These are phyloP conservation scores for Hipparchia sbordonii DNA, from an alignment of 2,888 invertebrate genomes.

Conservation along the genomic window DNA sequence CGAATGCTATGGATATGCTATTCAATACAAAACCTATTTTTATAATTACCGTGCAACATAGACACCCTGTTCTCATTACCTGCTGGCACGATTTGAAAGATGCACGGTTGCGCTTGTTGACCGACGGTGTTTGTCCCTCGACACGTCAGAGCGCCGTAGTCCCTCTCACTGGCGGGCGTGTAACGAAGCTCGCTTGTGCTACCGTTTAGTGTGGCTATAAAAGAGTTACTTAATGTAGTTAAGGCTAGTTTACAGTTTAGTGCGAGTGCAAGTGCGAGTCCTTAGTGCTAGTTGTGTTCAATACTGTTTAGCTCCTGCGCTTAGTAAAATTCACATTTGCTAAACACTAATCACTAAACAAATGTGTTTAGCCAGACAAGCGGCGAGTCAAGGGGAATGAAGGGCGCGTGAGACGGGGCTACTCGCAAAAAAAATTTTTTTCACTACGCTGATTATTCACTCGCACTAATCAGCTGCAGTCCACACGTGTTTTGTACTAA, in stretches of 20 bases:
- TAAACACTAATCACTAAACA: too few species aligned
- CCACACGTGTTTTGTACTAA: too few species aligned
- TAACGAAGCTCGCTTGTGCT: conserved; percentile 92
- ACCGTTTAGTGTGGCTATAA: conserved; percentile 73
- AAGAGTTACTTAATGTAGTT: not conserved
- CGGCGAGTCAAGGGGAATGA: too few species aligned
- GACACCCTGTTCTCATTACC: conserved; percentile 72
- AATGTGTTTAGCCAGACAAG: too few species aligned
- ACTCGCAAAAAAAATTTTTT: too few species aligned
- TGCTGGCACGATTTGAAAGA: conserved; percentile 94
- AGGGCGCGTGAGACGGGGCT: too few species aligned
- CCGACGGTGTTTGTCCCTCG: conserved; percentile 93
- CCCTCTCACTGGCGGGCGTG: conserved; percentile 92
- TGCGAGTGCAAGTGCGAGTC: too few species aligned
- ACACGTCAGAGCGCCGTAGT: conserved; percentile 94
- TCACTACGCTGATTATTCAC: too few species aligned
- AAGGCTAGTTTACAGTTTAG: not conserved
- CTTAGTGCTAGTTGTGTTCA: too few species aligned
- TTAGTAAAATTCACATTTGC: too few species aligned
- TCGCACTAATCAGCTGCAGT: too few species aligned
- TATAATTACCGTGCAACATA: conserved; percentile 9
- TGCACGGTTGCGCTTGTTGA: conserved; percentile 91
- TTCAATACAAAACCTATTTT: not conserved
- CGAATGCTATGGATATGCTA: not conserved
- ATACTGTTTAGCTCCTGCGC: too few species aligned